Evolutionary conservation across 35 echinoderm and acorn worm genomes (phyloP), one percentile per base, ranked within the genome.

Genomic region (Lytechinus pictus): DNA sequence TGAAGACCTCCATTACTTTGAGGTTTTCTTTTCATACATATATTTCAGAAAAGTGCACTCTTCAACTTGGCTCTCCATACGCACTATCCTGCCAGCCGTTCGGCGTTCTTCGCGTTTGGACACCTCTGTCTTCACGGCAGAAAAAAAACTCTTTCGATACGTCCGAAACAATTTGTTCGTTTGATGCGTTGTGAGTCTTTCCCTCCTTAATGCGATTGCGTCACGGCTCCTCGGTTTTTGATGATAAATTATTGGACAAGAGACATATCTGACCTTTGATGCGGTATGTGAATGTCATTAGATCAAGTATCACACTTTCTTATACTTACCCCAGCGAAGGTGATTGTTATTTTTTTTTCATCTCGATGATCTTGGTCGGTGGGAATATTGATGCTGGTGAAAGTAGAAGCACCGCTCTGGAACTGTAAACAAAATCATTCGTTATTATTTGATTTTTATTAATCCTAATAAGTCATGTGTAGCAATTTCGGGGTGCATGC

Each of bases 391-490:
- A 24, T 79, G 66, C 33, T 44, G 33, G 0, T 79, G 66, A 24
- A 79, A 5, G 19, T 79, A 79, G 66, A 79, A 19, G 66, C 66
- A 79, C 66, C 66, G 66, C 66, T 79, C 66, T 79, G 66, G 66
- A 79, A 79, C 66, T 79, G 66, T 79, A 79, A 79, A 79, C 66
- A 79, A 79, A 79, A 79, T 79, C 66, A 79, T 79, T 79, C 66
- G 66, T 79, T 79, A 79, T 79, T 79, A 79, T 79, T 79, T 79
- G 66, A 79, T 79, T 79, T 79, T 79, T 79, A 79, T 79, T 79
- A 79, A 79, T 79, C 66, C 66, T 79, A 79, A 79, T 79, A 79
- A 79, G 19, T 79, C 66, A 79, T 79, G 66, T 79, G 66, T 79
- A 79, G 66, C 66, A 79, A 79, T 79, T 79, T 79, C 21, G 66